Conservation (phyloP, 1,140 invertebrate genomes). For the Harlomillsia oculata region DNA sequence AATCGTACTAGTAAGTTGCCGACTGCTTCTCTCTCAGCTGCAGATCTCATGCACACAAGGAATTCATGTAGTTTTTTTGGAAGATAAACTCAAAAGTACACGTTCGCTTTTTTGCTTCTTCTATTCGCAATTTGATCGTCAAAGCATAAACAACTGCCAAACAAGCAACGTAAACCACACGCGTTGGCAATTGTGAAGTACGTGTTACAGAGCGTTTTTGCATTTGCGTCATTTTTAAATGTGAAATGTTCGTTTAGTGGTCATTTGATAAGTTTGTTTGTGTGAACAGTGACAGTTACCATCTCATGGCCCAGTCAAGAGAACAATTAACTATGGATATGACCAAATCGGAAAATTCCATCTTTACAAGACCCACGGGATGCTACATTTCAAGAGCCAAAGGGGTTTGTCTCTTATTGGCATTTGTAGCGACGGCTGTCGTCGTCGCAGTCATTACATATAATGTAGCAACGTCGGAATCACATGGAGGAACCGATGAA, state of each 20-base stretch:
- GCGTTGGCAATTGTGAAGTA: too few species aligned
- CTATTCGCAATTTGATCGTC: too few species aligned
- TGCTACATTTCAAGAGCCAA: conserved; percentile 28
- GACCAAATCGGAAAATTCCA: conserved; percentile 32
- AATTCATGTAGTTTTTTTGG: too few species aligned
- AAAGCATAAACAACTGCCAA: too few species aligned
- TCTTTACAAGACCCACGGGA: conserved; percentile 21
- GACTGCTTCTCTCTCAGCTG: too few species aligned
- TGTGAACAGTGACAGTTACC: neutral
- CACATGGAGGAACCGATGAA: neutral
- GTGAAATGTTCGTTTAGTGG: neutral
- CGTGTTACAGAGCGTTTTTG: too few species aligned
- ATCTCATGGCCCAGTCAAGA: conserved; percentile 30
- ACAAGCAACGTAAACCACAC: too few species aligned
- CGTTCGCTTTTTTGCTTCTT: too few species aligned
- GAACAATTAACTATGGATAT: conserved; percentile 35
- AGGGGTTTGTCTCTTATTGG: conserved; percentile 10
- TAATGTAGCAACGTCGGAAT: conserved; percentile 1
- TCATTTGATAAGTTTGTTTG: neutral
- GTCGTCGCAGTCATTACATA: conserved; percentile 27
- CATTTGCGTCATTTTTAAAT: neutral
- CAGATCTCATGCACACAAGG: too few species aligned
- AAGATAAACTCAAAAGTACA: too few species aligned
- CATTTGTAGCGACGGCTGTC: conserved; percentile 8
- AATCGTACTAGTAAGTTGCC: too few species aligned